Conservation (phyloP, 2,888 invertebrate genomes). For the Netelia inedita region DNA sequence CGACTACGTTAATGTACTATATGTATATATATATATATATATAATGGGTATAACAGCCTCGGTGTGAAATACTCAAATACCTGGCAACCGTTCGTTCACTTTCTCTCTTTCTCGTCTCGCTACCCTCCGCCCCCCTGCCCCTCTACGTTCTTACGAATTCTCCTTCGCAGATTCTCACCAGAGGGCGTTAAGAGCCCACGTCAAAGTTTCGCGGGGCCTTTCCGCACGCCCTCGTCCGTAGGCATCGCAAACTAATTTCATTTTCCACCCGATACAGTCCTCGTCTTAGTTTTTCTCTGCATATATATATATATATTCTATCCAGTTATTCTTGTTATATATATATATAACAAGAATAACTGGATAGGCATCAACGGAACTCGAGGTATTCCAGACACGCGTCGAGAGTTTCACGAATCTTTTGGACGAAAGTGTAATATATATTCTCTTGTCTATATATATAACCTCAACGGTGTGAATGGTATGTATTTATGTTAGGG, state of each 20-base stretch:
- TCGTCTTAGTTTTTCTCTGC: neutral
- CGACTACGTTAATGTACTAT: neutral
- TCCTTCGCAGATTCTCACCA: neutral
- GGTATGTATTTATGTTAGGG: neutral
- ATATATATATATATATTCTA: neutral
- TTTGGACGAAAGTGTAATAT: constrained; percentile 36
- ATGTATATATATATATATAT: neutral
- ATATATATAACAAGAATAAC: constrained; percentile 2
- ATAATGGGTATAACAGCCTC: neutral
- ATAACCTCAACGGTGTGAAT: neutral
- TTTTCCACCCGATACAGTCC: constrained; percentile 63
- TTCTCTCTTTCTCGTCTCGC: constrained; percentile 10
- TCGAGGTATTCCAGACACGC: constrained; percentile 54
- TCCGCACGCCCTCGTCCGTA: constrained; percentile 2
- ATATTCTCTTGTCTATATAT: neutral
- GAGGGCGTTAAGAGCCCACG: constrained; percentile 32
- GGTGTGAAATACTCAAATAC: constrained; percentile 22
- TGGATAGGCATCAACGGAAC: constrained; percentile 23
- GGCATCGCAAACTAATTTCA: constrained; percentile 59
- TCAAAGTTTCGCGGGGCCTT: constrained; percentile 11
- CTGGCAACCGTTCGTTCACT: constrained; percentile 18
- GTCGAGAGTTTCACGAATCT: constrained; percentile 58
- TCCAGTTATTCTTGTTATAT: no score
- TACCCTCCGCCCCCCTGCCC: neutral
- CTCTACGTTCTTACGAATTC: neutral